phyloP scores from a whole-genome alignment of 2,797 vertebrate species.

The Sebastes oblongus region DNA sequence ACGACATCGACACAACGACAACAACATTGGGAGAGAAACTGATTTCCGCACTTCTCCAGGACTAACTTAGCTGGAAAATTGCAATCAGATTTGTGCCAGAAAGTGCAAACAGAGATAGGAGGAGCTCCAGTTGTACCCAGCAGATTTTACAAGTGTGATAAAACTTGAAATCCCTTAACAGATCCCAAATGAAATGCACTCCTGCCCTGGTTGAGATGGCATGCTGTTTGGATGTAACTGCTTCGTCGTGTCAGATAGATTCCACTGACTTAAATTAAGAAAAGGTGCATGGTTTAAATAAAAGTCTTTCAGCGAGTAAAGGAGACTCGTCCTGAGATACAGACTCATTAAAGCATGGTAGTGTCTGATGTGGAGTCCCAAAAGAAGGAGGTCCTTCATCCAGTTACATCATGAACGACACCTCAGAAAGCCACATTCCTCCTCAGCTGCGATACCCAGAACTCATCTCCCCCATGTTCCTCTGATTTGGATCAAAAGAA shows the following conservation, averaged over 20 bases:
- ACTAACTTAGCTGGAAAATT: neutral
- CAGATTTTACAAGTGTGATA: slow-evolving; percentile 6
- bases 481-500: neutral
- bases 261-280: neutral
- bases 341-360: neutral
- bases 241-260: neutral
- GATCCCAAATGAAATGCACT: neutral
- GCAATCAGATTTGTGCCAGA: neutral
- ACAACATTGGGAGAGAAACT: neutral
- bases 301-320: neutral
- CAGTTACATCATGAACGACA: slow-evolving; percentile 8
- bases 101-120: neutral
- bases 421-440: neutral
- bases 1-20: neutral
- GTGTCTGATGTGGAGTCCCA: neutral
- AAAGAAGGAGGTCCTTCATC: slow-evolving; percentile 1
- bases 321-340: neutral
- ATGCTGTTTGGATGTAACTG: neutral
- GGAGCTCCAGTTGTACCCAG: slow-evolving; percentile 28
- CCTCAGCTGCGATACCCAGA: neutral
- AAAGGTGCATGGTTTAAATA: neutral
- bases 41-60: neutral
- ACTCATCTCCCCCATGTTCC: neutral
- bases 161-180: neutral
- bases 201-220: slow-evolving; percentile 19